Percentiles rank a stretch among this genome's conserved stretches.
Evolutionary conservation across 1,140 invertebrate genomes (phyloP).

Genomic region (Heliothis virescens): DNA sequence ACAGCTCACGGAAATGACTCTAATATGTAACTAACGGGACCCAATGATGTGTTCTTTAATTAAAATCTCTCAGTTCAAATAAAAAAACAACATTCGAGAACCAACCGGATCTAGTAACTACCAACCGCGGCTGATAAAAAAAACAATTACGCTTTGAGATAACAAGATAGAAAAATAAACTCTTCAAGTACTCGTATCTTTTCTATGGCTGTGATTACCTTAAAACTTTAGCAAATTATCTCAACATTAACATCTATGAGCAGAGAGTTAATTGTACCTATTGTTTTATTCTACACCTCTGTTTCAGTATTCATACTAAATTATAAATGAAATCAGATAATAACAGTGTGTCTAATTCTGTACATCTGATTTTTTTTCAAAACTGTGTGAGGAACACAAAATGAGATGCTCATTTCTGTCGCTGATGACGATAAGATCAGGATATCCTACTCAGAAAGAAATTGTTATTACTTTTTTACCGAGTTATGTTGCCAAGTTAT

Average conservation of each 20-base stretch:
- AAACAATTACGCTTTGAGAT: constrained; percentile 28
- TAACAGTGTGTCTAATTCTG: too few relatives aligned
- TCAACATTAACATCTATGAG: too few relatives aligned
- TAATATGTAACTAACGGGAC: constrained; percentile 23
- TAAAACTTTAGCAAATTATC: too few relatives aligned
- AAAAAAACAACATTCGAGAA: constrained; percentile 26
- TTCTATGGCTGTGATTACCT: not conserved
- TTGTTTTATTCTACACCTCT: too few relatives aligned
- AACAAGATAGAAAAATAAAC: constrained; percentile 25
- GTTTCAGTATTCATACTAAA: too few relatives aligned
- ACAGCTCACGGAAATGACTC: constrained; percentile 34
- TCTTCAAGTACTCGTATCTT: constrained; percentile 23
- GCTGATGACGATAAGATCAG: not conserved
- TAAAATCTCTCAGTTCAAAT: constrained; percentile 11
- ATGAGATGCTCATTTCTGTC: not conserved
- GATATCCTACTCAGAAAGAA: not conserved
- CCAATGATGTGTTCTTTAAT: constrained; percentile 35
- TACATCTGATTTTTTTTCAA: too few relatives aligned
- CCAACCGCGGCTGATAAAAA: not conserved
- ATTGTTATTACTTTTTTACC: not conserved
- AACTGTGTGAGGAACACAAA: not conserved
- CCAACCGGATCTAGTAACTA: constrained; percentile 15
- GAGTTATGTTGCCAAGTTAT: too few relatives aligned
- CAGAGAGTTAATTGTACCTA: too few relatives aligned
- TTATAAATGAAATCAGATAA: too few relatives aligned